A percentile compares a stretch with the other conserved stretches of the same genome.
phyloP scores from a whole-genome alignment of 2,113 vertebrate species.

The Sardina pilchardus region DNA sequence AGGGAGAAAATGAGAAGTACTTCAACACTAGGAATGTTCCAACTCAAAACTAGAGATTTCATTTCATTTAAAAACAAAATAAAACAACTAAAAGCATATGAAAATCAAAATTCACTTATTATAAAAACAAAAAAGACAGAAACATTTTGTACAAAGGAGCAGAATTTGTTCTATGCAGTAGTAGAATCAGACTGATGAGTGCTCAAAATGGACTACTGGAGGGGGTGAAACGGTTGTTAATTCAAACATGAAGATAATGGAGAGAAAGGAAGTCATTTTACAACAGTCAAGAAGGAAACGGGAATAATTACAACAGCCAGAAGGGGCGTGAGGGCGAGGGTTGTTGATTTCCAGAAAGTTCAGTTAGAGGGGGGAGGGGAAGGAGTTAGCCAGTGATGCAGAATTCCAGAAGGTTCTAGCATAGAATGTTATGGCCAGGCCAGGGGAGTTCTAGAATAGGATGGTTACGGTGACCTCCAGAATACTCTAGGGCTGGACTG shows the following conservation, averaged over 20 bases:
- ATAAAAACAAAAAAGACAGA: not conserved
- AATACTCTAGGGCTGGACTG: no score
- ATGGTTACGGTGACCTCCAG: no score
- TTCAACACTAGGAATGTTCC: constrained; percentile 65
- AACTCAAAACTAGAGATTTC: constrained; percentile 44
- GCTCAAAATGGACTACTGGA: constrained; percentile 42
- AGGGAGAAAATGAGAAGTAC: constrained; percentile 51
- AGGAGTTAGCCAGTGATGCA: constrained; percentile 8
- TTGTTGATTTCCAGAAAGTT: not conserved
- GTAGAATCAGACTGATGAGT: constrained; percentile 62
- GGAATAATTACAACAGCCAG: not conserved
- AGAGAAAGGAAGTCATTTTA: constrained; percentile 44
- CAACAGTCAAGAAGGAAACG: not conserved
- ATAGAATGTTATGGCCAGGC: constrained; percentile 20
- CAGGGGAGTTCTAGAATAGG: not conserved
- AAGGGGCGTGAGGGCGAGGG: no score
- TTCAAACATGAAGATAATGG: constrained; percentile 17
- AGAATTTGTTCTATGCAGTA: constrained; percentile 36
- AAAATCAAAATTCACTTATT: constrained; percentile 15
- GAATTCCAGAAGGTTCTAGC: not conserved
- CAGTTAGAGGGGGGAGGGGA: constrained; percentile 12
- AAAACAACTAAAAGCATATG: constrained; percentile 47
- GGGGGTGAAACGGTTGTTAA: constrained; percentile 40
- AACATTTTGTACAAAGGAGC: constrained; percentile 40
- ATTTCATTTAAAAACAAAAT: constrained; percentile 40